Conservation (phyloP, 2,113 vertebrate species). For the Columbina picui region DNA sequence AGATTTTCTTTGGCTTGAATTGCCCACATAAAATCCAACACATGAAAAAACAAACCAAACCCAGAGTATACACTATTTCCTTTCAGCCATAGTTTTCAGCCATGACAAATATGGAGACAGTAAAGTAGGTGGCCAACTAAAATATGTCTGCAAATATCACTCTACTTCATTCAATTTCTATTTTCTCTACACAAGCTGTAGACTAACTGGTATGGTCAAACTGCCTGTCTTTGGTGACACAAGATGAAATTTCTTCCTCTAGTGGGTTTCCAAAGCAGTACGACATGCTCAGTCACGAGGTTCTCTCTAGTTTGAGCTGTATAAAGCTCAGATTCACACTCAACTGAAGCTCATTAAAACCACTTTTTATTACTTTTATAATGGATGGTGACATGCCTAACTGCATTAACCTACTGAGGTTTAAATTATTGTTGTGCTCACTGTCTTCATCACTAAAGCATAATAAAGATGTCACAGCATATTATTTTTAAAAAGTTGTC, state of each 20-base stretch:
- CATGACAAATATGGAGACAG: background rate
- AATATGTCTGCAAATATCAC: background rate
- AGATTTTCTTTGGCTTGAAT: background rate
- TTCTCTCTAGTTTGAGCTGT: background rate
- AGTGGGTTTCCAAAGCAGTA: background rate
- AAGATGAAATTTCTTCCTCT: background rate
- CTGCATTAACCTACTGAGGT: slow-evolving; percentile 37
- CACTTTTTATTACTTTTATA: slow-evolving; percentile 42
- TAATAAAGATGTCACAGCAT: slow-evolving; percentile 50
- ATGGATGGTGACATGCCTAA: background rate
- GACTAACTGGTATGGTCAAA: background rate
- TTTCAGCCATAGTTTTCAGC: background rate
- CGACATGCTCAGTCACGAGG: background rate
- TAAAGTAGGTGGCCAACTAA: background rate
- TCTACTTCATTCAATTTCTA: background rate
- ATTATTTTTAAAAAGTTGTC: slow-evolving; percentile 10
- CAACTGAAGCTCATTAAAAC: slow-evolving; percentile 13
- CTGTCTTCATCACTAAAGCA: slow-evolving; percentile 26
- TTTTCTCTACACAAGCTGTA: background rate
- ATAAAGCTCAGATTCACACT: background rate
- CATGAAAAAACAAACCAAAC: background rate
- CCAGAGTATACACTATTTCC: background rate
- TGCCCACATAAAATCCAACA: background rate
- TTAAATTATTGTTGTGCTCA: slow-evolving; percentile 43
- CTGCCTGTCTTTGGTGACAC: background rate